A percentile compares a stretch with the other conserved stretches of the same genome.
These are phyloP conservation scores for Belonocnema kinseyi DNA, from an alignment of 1,140 invertebrate genomes.

Conservation along the genomic window DNA sequence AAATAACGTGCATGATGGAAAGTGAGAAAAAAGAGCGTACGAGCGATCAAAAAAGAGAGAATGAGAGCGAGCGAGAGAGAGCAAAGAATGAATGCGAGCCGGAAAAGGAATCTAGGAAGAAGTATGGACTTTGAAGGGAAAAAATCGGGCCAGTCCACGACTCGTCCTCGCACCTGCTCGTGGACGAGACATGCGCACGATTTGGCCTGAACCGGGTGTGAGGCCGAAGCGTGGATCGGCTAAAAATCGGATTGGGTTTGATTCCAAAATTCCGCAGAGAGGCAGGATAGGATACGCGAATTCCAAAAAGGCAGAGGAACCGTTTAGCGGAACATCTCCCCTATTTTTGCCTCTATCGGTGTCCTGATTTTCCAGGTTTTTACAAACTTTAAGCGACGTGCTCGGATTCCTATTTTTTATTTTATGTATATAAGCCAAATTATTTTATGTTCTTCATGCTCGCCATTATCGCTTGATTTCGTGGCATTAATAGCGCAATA, in stretches of 20 bases:
- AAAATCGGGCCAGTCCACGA: not conserved
- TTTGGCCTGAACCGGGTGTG: too few species aligned
- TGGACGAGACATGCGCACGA: too few species aligned
- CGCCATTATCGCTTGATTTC: slow-evolving; percentile 24
- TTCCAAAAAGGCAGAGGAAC: not conserved
- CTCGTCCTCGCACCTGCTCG: too few species aligned
- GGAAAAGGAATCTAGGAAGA: slow-evolving; percentile 31
- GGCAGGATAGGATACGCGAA: not conserved
- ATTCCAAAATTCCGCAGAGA: slow-evolving; percentile 1
- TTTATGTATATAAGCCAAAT: slow-evolving; percentile 32
- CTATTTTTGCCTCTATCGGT: slow-evolving; percentile 23
- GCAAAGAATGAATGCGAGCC: slow-evolving; percentile 31
- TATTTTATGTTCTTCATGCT: slow-evolving; percentile 24
- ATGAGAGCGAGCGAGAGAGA: slow-evolving; percentile 30
- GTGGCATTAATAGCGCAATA: slow-evolving; percentile 29
- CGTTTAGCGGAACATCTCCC: not conserved
- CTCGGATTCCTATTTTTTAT: slow-evolving; percentile 26
- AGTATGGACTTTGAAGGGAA: not conserved
- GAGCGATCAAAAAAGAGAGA: slow-evolving; percentile 34
- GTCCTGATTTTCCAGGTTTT: slow-evolving; percentile 28
- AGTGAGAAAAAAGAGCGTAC: slow-evolving; percentile 26
- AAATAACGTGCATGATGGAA: slow-evolving; percentile 33
- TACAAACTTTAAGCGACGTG: slow-evolving; percentile 19
- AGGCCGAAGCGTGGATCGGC: too few species aligned
- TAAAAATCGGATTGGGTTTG: not conserved